A percentile compares a stretch with the other conserved stretches of the same genome.
These are phyloP conservation scores for Rhodophaea formosa DNA, from an alignment of 2,888 invertebrate species.

Conservation along the genomic window DNA sequence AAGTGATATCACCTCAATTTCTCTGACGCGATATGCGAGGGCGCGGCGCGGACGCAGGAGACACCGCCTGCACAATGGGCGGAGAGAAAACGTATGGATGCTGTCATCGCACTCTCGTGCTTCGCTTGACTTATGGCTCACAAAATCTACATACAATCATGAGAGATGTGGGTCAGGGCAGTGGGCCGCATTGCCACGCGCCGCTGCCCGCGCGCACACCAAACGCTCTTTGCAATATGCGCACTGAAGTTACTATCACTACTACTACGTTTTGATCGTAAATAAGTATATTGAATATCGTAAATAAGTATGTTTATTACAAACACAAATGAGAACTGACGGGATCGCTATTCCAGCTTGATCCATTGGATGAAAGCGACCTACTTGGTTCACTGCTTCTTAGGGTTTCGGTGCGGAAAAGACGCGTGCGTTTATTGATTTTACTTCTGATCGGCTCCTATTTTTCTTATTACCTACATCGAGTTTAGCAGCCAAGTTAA, in stretches of 20 bases:
- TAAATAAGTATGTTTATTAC: too few species aligned
- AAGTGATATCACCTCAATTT: slow-evolving; percentile 71
- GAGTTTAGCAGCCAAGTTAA: background rate
- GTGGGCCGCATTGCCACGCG: slow-evolving; percentile 62
- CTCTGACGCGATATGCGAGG: slow-evolving; percentile 46
- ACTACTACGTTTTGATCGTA: slow-evolving; percentile 3
- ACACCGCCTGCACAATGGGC: slow-evolving; percentile 50
- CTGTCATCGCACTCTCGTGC: slow-evolving; percentile 65
- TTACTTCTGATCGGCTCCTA: too few species aligned
- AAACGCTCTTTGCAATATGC: slow-evolving; percentile 17
- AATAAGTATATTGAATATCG: background rate
- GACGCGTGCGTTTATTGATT: too few species aligned
- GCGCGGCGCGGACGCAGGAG: slow-evolving; percentile 40
- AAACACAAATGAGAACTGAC: too few species aligned
- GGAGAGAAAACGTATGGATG: slow-evolving; percentile 73
- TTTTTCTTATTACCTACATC: background rate
- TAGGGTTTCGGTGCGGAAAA: too few species aligned
- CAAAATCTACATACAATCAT: slow-evolving; percentile 80
- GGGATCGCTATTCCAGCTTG: too few species aligned
- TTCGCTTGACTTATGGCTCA: slow-evolving; percentile 70
- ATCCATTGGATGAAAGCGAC: too few species aligned
- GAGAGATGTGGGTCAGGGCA: slow-evolving; percentile 73
- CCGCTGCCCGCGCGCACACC: slow-evolving; percentile 30
- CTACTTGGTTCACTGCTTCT: too few species aligned
- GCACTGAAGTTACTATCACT: background rate